These are phyloP conservation scores for Drosophila recens DNA, from an alignment of 2,888 invertebrate genomes.

Conservation along the genomic window DNA sequence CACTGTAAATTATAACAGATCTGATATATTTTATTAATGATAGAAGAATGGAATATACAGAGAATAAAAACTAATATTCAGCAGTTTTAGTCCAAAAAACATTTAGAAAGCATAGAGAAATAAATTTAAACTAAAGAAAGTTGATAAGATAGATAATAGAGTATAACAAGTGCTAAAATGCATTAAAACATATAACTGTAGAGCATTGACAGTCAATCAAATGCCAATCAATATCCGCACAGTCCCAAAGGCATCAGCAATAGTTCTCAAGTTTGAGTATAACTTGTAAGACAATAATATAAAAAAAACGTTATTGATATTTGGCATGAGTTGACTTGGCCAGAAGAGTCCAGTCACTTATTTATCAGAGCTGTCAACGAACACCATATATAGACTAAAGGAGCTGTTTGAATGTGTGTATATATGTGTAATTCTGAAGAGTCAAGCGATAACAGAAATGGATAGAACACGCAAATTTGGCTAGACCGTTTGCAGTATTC, in stretches of 20 bases:
- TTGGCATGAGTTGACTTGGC: slow-evolving; percentile 10
- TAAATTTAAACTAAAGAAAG: too few species aligned
- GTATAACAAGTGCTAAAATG: background rate
- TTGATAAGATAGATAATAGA: background rate
- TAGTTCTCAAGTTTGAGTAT: background rate
- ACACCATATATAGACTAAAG: slow-evolving; percentile 61
- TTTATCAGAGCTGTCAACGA: slow-evolving; percentile 72
- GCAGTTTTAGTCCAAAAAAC: too few species aligned
- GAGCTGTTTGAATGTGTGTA: slow-evolving; percentile 5
- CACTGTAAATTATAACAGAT: background rate
- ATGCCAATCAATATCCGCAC: background rate
- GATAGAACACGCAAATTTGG: slow-evolving; percentile 59
- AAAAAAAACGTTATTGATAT: slow-evolving; percentile 10
- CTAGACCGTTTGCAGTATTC: slow-evolving; percentile 29
- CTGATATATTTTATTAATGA: too few species aligned
- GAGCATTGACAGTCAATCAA: slow-evolving; percentile 1
- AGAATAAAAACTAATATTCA: background rate
- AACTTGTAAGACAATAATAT: slow-evolving; percentile 3
- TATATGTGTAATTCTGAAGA: slow-evolving; percentile 1
- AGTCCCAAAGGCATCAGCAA: slow-evolving; percentile 6
- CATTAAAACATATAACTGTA: background rate
- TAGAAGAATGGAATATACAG: background rate
- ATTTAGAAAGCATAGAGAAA: too few species aligned
- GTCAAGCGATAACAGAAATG: slow-evolving; percentile 53
- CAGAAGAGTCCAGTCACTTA: slow-evolving; percentile 36